Evolutionary conservation across 1,140 invertebrate species (phyloP).

Genomic region (Anagrus nilaparvatae): DNA sequence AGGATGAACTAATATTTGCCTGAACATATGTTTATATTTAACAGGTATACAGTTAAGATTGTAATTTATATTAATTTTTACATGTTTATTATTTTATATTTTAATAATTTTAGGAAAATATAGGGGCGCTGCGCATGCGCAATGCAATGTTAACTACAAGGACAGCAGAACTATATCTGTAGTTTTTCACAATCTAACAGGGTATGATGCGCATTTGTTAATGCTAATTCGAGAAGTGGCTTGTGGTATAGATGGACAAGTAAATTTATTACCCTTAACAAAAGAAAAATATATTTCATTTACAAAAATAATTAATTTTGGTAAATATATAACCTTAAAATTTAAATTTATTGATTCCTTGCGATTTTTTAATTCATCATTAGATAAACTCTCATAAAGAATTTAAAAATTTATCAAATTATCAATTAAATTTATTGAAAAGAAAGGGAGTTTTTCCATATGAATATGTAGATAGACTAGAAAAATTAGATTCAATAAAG

Average conservation of each 20-base stretch:
- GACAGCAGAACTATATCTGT: conserved; percentile 20
- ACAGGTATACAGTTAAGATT: too few species aligned
- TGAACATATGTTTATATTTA: too few species aligned
- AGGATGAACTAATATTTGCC: too few species aligned
- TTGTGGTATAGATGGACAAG: background rate
- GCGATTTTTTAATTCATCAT: conserved; percentile 9
- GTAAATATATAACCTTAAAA: conserved; percentile 11
- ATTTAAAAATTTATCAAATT: too few species aligned
- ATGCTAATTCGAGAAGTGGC: conserved; percentile 18
- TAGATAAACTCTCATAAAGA: conserved; percentile 14
- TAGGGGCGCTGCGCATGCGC: conserved; percentile 25
- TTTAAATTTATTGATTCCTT: conserved; percentile 18
- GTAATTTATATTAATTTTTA: too few species aligned
- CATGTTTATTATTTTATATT: too few species aligned
- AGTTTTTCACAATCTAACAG: conserved; percentile 30
- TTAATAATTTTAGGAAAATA: conserved; percentile 28
- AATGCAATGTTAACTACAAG: conserved; percentile 32
- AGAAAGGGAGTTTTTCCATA: too few species aligned
- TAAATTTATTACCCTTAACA: conserved; percentile 16
- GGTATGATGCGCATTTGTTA: conserved; percentile 26
- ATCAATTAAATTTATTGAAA: too few species aligned
- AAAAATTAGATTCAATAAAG: too few species aligned
- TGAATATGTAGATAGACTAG: too few species aligned
- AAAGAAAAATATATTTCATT: conserved; percentile 22
- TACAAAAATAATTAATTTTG: conserved; percentile 13